Conservation (phyloP, 2,797 vertebrate genomes). For the Arremon aurantiirostris region DNA sequence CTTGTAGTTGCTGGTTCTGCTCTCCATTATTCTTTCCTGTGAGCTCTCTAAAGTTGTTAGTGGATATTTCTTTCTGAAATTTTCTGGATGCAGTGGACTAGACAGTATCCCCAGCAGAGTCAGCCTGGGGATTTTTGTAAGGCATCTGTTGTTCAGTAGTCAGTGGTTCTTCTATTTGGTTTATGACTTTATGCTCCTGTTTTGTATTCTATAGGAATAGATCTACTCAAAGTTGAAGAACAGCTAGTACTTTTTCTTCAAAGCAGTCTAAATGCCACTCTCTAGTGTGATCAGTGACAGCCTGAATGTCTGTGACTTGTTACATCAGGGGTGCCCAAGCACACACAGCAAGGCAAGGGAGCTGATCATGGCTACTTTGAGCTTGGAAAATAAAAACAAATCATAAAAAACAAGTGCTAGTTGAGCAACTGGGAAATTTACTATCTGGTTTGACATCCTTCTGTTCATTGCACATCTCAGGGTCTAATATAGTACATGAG, state of each 20-base stretch:
- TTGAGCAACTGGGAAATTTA: neutral
- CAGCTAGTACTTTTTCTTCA: neutral
- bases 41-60: neutral
- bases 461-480: neutral
- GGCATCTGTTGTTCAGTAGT: neutral
- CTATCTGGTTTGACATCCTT: neutral
- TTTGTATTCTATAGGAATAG: neutral
- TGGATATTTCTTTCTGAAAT: neutral
- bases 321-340: neutral
- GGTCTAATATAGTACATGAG: neutral
- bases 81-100: neutral
- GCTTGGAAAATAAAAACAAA: neutral
- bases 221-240: neutral
- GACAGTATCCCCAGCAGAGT: neutral
- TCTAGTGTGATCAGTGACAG: neutral
- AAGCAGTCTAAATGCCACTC: neutral
- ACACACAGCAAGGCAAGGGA: neutral
- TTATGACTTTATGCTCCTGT: neutral
- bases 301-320: neutral
- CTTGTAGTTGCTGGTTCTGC: neutral
- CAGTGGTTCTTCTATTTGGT: neutral
- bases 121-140: neutral
- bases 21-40: neutral
- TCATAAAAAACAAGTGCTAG: neutral
- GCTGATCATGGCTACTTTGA: neutral